phyloP scores from a whole-genome alignment of 2,888 invertebrate genomes.

The Ophion slaviceki region DNA sequence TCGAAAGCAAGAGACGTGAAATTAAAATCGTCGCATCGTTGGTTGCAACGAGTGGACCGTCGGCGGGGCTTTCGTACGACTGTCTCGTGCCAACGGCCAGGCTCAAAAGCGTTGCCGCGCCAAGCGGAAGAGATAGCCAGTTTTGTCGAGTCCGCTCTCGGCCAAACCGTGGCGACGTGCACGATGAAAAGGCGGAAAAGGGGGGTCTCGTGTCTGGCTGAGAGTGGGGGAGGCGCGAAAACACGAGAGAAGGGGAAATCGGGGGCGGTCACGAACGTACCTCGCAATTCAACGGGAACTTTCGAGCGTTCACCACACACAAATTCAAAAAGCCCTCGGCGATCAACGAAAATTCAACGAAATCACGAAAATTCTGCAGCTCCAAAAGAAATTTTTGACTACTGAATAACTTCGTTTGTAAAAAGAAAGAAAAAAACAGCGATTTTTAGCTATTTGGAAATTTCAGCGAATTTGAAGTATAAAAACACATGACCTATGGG shows the following conservation, averaged over 20 bases:
- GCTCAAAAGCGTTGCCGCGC: conserved; percentile 72
- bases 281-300: conserved; percentile 80
- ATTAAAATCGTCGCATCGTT: conserved; percentile 29
- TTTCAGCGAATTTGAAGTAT: neutral
- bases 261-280: conserved; percentile 82
- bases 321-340: neutral
- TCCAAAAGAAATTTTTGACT: neutral
- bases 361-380: neutral
- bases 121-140: conserved; percentile 80
- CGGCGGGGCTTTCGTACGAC: conserved; percentile 49
- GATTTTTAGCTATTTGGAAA: neutral
- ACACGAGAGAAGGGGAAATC: conserved; percentile 75
- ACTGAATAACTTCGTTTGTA: neutral
- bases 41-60: conserved; percentile 37
- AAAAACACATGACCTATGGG: neutral
- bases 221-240: conserved; percentile 68
- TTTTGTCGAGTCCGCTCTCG: conserved; percentile 69
- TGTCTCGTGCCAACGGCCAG: conserved; percentile 66
- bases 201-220: conserved; percentile 61
- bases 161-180: neutral
- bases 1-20: conserved; percentile 11
- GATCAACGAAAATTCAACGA: neutral
- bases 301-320: conserved; percentile 76
- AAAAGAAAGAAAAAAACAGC: neutral
- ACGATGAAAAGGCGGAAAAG: conserved; percentile 63